These are phyloP conservation scores for Disparrhopalites patrizii DNA, from an alignment of 2,888 invertebrate species.

Conservation along the genomic window DNA sequence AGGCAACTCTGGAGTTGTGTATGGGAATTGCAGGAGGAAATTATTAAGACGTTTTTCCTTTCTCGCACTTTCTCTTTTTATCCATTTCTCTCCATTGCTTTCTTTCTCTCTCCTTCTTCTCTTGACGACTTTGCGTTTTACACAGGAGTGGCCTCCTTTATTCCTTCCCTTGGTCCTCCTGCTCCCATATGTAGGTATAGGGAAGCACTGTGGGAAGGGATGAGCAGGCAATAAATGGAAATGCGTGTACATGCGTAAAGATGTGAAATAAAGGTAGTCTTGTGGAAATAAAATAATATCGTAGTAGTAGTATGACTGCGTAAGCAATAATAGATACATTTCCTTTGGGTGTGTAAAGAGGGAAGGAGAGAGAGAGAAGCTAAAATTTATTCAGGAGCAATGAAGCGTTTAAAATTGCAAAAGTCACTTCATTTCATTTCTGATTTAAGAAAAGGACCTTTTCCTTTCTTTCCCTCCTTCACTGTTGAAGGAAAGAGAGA, in stretches of 20 bases:
- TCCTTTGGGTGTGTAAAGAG: not conserved
- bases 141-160: not conserved
- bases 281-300: constrained; percentile 9
- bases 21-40: not conserved
- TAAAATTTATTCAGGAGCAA: constrained; percentile 46
- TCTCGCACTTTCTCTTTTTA: no score
- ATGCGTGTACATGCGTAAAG: constrained; percentile 1
- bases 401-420: constrained; percentile 41
- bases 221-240: constrained; percentile 4
- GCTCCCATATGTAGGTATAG: no score
- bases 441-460: not conserved
- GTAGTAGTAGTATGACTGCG: constrained; percentile 2
- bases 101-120: no score
- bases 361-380: not conserved
- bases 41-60: not conserved
- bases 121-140: no score
- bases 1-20: not conserved
- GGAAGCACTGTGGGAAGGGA: not conserved
- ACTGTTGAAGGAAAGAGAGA: not conserved
- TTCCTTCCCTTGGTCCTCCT: no score
- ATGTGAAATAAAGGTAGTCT: constrained; percentile 11
- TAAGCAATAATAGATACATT: constrained; percentile 3
- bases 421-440: constrained; percentile 29
- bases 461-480: not conserved
- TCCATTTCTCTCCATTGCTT: no score